Conservation (phyloP, 2,113 vertebrate species). For the Sinocyclocheilus anophthalmus region DNA sequence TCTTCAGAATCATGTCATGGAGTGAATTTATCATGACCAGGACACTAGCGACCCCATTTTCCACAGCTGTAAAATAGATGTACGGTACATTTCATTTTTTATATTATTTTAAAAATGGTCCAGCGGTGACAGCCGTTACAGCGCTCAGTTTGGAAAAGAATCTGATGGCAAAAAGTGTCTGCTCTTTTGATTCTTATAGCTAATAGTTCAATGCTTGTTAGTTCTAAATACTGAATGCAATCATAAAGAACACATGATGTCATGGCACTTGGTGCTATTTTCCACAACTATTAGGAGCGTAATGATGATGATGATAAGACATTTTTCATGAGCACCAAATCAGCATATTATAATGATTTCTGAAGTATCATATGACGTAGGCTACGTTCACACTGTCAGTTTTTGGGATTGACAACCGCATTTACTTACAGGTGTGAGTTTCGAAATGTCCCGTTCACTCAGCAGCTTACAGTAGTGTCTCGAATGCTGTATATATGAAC, state of each 20-base stretch:
- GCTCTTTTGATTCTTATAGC: conserved; percentile 21
- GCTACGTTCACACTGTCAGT: too few relatives aligned
- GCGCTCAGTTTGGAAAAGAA: neutral
- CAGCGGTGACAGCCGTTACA: neutral
- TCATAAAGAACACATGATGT: neutral
- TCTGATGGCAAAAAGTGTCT: neutral
- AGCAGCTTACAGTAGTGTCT: too few relatives aligned
- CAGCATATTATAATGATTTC: too few relatives aligned
- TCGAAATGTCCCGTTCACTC: too few relatives aligned
- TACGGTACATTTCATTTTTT: conserved; percentile 38
- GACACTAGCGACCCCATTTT: conserved; percentile 38
- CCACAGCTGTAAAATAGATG: conserved; percentile 50
- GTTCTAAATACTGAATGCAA: neutral
- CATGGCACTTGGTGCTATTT: neutral
- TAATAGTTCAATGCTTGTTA: neutral
- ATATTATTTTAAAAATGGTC: conserved; percentile 15
- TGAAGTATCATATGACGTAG: too few relatives aligned
- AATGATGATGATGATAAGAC: too few relatives aligned
- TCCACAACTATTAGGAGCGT: too few relatives aligned
- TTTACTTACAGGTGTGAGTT: too few relatives aligned
- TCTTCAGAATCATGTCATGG: conserved; percentile 70
- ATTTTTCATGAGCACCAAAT: too few relatives aligned
- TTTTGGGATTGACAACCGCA: too few relatives aligned
- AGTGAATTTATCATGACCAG: conserved; percentile 71
- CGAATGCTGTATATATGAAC: too few relatives aligned